These are phyloP conservation scores for Tragulus kanchil DNA, from an alignment of 2,113 vertebrate genomes.

Conservation along the genomic window DNA sequence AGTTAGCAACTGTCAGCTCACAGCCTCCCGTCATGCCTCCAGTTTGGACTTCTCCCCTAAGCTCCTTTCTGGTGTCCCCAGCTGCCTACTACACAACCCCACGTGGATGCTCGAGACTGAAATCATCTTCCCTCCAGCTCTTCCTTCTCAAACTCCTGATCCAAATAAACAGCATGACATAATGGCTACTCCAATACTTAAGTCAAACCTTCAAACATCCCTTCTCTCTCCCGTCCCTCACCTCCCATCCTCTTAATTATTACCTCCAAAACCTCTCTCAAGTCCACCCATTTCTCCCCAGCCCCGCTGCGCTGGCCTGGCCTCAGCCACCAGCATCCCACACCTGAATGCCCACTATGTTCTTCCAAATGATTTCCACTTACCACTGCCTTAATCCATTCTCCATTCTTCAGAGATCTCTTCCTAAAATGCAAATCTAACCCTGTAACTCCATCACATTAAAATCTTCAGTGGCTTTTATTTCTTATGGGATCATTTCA, in stretches of 20 bases:
- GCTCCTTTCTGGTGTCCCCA: not conserved
- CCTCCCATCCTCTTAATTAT: not conserved
- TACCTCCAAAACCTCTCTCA: not conserved
- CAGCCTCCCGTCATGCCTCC: not conserved
- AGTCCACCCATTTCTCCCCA: not conserved
- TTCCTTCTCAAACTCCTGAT: not conserved
- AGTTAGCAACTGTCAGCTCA: not conserved
- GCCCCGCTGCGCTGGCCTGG: not conserved
- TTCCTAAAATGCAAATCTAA: not conserved
- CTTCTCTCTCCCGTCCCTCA: not conserved
- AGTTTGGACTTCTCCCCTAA: not conserved
- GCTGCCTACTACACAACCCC: not conserved
- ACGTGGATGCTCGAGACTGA: not conserved
- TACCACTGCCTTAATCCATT: not conserved
- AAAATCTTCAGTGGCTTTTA: not conserved
- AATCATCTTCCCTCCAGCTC: not conserved
- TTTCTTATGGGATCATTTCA: not conserved
- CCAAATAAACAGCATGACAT: not conserved
- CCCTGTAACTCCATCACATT: not conserved
- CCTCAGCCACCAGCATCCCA: not conserved
- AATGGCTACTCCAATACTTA: not conserved
- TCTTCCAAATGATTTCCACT: not conserved
- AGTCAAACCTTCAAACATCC: not conserved
- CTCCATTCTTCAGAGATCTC: not conserved
- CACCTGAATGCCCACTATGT: not conserved